Evolutionary conservation across 2,888 invertebrate species (phyloP).

Genomic region (Drosophila ochracea): DNA sequence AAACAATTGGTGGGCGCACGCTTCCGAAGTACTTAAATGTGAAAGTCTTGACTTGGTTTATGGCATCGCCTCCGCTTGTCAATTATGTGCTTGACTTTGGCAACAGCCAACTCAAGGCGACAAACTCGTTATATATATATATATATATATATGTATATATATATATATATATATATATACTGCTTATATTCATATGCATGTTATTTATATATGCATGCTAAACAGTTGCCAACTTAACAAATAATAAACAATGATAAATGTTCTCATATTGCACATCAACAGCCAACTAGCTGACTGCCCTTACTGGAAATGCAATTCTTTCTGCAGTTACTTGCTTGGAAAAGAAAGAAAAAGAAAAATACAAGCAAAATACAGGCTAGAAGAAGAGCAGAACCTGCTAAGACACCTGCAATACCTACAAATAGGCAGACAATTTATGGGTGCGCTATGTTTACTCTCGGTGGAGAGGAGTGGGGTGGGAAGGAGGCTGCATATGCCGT

Average conservation of each 20-base stretch:
- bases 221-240: slow-evolving; percentile 56
- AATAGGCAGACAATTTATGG: slow-evolving; percentile 54
- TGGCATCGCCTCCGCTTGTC: slow-evolving; percentile 66
- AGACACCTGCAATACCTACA: slow-evolving; percentile 44
- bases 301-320: slow-evolving; percentile 19
- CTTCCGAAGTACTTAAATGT: slow-evolving; percentile 45
- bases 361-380: slow-evolving; percentile 8
- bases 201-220: slow-evolving; percentile 23
- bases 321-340: slow-evolving; percentile 43
- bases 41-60: slow-evolving; percentile 62
- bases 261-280: slow-evolving; percentile 40
- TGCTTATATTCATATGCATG: slow-evolving; percentile 13
- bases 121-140: slow-evolving; percentile 36
- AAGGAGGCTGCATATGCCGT: slow-evolving; percentile 21
- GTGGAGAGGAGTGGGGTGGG: not conserved
- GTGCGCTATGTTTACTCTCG: slow-evolving; percentile 41
- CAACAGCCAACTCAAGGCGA: slow-evolving; percentile 39
- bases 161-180: not conserved
- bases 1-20: slow-evolving; percentile 62
- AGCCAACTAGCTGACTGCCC: slow-evolving; percentile 58
- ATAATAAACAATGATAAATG: slow-evolving; percentile 48
- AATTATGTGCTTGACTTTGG: slow-evolving; percentile 80
- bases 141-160: not conserved
- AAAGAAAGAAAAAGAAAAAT: slow-evolving; percentile 31
- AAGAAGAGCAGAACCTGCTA: slow-evolving; percentile 8